Conservation (phyloP, 1,140 invertebrate genomes). For the Eupristina koningsbergeri region DNA sequence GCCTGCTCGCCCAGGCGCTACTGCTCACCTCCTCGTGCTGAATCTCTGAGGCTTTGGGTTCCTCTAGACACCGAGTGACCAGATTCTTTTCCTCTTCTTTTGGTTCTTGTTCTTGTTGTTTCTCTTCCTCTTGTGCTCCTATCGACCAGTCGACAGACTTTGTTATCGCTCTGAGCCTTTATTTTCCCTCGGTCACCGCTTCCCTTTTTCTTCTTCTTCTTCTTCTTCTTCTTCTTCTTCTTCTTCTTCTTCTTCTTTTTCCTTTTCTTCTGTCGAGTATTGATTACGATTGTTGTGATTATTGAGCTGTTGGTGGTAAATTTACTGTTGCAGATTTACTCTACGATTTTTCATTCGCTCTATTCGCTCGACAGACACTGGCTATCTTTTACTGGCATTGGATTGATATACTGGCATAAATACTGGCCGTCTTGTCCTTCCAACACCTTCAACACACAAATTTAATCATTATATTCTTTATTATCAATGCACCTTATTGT, state of each 20-base stretch:
- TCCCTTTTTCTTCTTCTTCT: too few relatives aligned
- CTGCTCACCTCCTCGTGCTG: conserved; percentile 40
- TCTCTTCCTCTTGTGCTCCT: not conserved
- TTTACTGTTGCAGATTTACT: not conserved
- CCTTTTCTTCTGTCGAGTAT: not conserved
- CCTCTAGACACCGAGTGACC: not conserved
- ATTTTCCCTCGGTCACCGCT: too few relatives aligned
- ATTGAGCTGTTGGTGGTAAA: not conserved
- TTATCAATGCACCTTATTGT: too few relatives aligned
- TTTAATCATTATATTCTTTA: too few relatives aligned
- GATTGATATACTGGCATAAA: conserved; percentile 71
- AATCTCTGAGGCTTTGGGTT: conserved; percentile 34
- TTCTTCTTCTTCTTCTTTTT: too few relatives aligned
- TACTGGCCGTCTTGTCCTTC: conserved; percentile 68
- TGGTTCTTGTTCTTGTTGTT: too few relatives aligned
- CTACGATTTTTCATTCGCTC: not conserved
- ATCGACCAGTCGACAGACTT: too few relatives aligned
- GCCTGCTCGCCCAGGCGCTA: conserved; percentile 50
- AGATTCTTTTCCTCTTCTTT: not conserved
- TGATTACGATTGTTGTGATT: not conserved
- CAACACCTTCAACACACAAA: conserved; percentile 62
- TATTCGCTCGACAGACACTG: conserved; percentile 58
- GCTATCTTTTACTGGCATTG: conserved; percentile 66
- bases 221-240: too few relatives aligned
- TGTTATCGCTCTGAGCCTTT: too few relatives aligned